These are phyloP conservation scores for Melitaea cinxia DNA, from an alignment of 1,140 invertebrate genomes.

Conservation along the genomic window DNA sequence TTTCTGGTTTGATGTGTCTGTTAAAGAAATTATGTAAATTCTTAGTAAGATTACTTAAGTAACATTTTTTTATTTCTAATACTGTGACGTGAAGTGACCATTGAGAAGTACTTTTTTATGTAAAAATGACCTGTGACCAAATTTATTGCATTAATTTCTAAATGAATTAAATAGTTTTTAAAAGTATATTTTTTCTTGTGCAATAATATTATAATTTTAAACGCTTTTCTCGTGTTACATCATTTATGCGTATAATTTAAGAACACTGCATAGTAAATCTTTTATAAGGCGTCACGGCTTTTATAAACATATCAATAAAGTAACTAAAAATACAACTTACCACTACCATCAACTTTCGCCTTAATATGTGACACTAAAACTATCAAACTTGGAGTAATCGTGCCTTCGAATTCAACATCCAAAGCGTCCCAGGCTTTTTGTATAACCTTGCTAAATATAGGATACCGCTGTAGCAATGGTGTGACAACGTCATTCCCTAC, in stretches of 20 bases:
- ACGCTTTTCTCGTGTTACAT: too few species aligned
- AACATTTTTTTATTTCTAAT: too few species aligned
- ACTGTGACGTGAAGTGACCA: too few species aligned
- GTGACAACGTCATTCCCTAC: slow-evolving; percentile 79
- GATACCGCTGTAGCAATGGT: slow-evolving; percentile 83
- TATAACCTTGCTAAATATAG: slow-evolving; percentile 81
- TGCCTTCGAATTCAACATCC: slow-evolving; percentile 77
- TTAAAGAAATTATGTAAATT: slow-evolving; percentile 20
- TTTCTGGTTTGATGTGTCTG: slow-evolving; percentile 61
- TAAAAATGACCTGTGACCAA: too few species aligned
- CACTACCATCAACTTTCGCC: slow-evolving; percentile 65
- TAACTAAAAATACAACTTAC: slow-evolving; percentile 50
- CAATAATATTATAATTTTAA: too few species aligned
- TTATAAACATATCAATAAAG: neutral
- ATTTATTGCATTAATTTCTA: too few species aligned
- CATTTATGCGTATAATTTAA: too few species aligned
- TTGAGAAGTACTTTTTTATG: too few species aligned
- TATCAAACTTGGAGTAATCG: slow-evolving; percentile 82
- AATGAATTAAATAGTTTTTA: too few species aligned
- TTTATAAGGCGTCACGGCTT: too few species aligned
- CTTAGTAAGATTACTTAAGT: neutral
- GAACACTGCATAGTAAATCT: too few species aligned
- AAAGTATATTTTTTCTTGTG: too few species aligned
- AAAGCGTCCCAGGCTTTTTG: slow-evolving; percentile 76
- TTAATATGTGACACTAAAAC: slow-evolving; percentile 70